phyloP scores from a whole-genome alignment of 2,113 vertebrate species.

The Cynopterus brachyotis region DNA sequence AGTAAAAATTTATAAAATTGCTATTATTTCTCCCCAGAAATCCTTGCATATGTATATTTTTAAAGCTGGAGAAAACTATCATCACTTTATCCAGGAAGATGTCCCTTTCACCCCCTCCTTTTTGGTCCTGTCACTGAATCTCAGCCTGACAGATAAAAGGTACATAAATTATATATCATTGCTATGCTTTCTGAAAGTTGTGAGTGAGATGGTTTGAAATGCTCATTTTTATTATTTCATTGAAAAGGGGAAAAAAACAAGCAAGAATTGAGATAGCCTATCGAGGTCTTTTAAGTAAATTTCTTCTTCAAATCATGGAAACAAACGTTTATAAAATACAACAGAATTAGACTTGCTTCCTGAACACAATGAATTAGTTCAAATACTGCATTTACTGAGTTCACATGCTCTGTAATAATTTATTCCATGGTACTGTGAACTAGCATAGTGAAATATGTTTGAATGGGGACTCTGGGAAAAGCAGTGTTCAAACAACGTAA shows the following conservation, averaged over 20 bases:
- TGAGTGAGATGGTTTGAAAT: background rate
- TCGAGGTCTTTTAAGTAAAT: constrained; percentile 35
- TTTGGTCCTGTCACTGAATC: background rate
- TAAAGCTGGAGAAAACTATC: constrained; percentile 20
- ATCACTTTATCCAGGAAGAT: background rate
- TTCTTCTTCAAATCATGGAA: constrained; percentile 27
- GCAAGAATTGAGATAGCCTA: constrained; percentile 17
- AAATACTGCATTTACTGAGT: background rate
- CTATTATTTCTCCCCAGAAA: background rate
- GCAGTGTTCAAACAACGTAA: background rate
- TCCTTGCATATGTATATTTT: background rate
- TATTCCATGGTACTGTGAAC: background rate
- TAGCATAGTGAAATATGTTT: background rate
- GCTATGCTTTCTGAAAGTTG: background rate
- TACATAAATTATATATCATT: background rate
- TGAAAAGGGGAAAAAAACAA: background rate
- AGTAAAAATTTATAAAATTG: constrained; percentile 45
- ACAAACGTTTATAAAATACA: constrained; percentile 36
- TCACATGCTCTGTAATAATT: background rate
- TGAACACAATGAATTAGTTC: background rate
- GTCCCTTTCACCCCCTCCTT: background rate
- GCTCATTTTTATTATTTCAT: constrained; percentile 16
- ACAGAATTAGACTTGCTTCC: constrained; percentile 3
- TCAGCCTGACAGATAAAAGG: constrained; percentile 28
- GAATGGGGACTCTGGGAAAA: background rate